Evolutionary conservation across 2,888 invertebrate genomes (phyloP).

Genomic region (Frankliniella fusca): DNA sequence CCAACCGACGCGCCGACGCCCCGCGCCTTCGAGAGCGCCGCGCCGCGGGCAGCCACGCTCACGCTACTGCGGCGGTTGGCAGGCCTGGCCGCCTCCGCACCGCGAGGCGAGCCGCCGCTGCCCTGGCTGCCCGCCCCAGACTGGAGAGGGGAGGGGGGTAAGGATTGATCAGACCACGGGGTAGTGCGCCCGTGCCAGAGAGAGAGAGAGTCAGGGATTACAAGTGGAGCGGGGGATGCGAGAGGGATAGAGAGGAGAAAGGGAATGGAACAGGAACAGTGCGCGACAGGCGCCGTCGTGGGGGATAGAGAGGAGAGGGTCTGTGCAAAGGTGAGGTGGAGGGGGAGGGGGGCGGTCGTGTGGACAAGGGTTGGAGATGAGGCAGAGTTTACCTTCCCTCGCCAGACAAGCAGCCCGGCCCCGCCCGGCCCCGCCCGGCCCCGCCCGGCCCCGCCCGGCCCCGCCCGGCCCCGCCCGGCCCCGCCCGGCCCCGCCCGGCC

Average conservation of each 20-base stretch:
- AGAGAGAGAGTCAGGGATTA: not conserved
- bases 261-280: not conserved
- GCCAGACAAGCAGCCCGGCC: too few species aligned
- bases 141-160: not conserved
- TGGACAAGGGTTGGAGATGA: not conserved
- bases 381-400: too few species aligned
- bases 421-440: not conserved
- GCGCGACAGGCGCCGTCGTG: not conserved
- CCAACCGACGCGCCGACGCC: not conserved
- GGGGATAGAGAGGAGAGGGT: not conserved
- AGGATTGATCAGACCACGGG: slow-evolving; percentile 39
- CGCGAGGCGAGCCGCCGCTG: not conserved
- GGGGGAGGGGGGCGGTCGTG: not conserved
- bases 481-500: too few species aligned
- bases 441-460: too few species aligned
- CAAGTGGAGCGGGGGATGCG: not conserved
- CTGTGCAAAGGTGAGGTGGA: not conserved
- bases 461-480: too few species aligned
- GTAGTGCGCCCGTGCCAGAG: slow-evolving; percentile 37
- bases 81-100: not conserved
- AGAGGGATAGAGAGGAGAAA: not conserved
- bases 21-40: not conserved
- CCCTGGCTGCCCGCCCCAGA: not conserved
- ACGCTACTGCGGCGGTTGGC: not conserved
- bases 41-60: not conserved